Percentiles rank a stretch among this genome's conserved stretches.
These are phyloP conservation scores for Xerus inauris DNA, from an alignment of 2,113 vertebrate genomes.

Conservation along the genomic window DNA sequence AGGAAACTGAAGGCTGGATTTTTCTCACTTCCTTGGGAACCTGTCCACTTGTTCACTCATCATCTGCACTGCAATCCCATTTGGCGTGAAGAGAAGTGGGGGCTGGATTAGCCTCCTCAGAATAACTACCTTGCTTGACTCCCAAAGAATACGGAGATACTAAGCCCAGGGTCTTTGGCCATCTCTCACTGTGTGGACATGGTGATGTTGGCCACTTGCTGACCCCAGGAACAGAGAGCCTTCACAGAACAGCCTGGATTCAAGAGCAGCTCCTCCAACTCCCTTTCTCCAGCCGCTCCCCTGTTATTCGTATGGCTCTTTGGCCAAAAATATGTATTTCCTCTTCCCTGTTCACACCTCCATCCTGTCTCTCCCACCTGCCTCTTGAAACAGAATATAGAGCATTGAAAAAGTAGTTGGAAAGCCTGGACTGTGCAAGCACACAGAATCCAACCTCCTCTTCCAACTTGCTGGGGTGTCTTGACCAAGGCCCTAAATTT, in stretches of 20 bases:
- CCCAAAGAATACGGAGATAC: not conserved
- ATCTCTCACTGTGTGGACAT: fast-evolving
- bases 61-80: not conserved
- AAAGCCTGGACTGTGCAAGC: not conserved
- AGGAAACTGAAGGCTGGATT: not conserved
- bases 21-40: not conserved
- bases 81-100: not conserved
- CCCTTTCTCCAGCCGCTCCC: not conserved
- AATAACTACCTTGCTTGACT: not conserved
- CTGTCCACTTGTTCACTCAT: not conserved
- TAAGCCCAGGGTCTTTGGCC: not conserved
- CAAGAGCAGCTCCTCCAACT: not conserved
- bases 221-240: not conserved
- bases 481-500: not conserved
- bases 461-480: not conserved
- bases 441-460: not conserved
- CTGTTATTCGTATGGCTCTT: not conserved
- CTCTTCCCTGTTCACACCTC: not conserved
- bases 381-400: not conserved
- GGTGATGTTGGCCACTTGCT: not conserved
- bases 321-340: not conserved
- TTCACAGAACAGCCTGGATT: not conserved
- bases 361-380: not conserved
- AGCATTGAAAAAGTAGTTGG: not conserved
- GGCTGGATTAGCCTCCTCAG: not conserved